Conservation (phyloP, 2,113 vertebrate species). For the Pseudorectes ferrugineus region DNA sequence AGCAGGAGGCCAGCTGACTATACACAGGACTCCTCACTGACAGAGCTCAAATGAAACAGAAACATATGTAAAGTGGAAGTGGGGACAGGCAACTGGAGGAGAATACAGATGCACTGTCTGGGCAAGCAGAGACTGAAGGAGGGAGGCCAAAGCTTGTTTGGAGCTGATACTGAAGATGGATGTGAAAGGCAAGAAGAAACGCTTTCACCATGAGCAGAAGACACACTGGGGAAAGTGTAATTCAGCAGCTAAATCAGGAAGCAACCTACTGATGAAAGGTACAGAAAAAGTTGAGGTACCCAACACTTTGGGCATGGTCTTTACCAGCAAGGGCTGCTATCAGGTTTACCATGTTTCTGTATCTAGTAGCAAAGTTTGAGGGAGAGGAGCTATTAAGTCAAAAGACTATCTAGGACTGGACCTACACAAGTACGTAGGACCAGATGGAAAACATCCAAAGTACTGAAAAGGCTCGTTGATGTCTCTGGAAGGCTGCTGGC, state of each 20-base stretch:
- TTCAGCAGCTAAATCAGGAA: neutral
- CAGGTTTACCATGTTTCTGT: neutral
- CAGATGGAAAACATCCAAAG: neutral
- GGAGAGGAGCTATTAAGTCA: neutral
- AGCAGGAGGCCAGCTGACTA: neutral
- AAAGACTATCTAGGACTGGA: neutral
- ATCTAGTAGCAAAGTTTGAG: neutral
- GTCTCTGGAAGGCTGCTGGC: neutral
- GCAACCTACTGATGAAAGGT: neutral
- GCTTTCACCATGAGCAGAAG: neutral
- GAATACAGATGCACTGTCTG: neutral
- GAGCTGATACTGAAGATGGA: neutral
- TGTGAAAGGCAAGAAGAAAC: neutral
- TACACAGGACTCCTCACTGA: neutral
- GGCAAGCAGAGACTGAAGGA: neutral
- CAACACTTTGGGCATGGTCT: neutral
- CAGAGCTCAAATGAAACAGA: neutral
- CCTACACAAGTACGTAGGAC: accelerated
- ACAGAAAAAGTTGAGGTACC: neutral
- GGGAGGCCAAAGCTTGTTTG: neutral
- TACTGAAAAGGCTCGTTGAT: neutral
- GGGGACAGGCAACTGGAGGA: neutral
- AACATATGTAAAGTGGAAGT: neutral
- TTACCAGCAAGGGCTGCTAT: neutral
- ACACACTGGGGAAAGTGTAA: neutral